Evolutionary conservation across 2,888 invertebrate species (phyloP).

Genomic region (Zaprionus bogoriensis): DNA sequence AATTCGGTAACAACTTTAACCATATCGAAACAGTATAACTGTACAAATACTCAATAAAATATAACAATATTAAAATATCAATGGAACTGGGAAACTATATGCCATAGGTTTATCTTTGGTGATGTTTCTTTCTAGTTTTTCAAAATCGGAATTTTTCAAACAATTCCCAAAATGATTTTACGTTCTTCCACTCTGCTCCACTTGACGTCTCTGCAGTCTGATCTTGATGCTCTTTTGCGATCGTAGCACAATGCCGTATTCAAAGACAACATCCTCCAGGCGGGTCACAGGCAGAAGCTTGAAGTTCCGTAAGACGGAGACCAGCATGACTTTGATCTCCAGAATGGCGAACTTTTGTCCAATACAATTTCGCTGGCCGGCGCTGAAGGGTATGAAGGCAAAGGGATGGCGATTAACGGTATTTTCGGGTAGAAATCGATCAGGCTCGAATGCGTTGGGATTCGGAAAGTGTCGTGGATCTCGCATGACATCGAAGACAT

Average conservation of each 20-base stretch:
- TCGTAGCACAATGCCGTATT: conserved; percentile 83
- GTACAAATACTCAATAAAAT: too few species aligned
- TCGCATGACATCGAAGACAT: conserved; percentile 87
- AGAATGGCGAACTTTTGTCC: conserved; percentile 88
- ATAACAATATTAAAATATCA: too few species aligned
- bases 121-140: too few species aligned
- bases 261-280: conserved; percentile 82
- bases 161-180: neutral
- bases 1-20: too few species aligned
- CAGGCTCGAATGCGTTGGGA: conserved; percentile 86
- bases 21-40: too few species aligned
- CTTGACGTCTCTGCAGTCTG: conserved; percentile 14
- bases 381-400: conserved; percentile 87
- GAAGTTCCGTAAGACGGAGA: conserved; percentile 84
- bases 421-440: conserved; percentile 87
- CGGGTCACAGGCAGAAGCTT: conserved; percentile 84
- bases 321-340: conserved; percentile 86
- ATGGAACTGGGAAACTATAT: too few species aligned
- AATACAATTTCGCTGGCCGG: conserved; percentile 88
- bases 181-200: neutral
- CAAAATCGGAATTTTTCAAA: too few species aligned
- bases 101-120: too few species aligned
- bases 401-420: conserved; percentile 85
- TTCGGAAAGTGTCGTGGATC: conserved; percentile 86
- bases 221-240: conserved; percentile 35